These are phyloP conservation scores for Gonocerus acuteangulatus DNA, from an alignment of 2,888 invertebrate genomes.

Conservation along the genomic window DNA sequence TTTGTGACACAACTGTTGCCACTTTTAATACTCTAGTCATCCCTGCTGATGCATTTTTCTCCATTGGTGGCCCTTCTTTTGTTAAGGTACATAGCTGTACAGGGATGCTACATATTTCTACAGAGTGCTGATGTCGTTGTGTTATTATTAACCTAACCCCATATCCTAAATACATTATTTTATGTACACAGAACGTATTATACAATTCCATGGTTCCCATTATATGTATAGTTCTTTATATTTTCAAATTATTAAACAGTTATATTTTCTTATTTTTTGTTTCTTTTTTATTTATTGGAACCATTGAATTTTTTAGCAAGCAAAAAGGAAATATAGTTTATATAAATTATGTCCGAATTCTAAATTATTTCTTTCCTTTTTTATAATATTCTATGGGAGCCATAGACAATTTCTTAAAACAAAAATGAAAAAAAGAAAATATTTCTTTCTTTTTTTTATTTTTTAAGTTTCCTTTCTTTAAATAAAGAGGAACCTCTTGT, in stretches of 20 bases:
- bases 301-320: too few species aligned
- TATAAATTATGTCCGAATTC: not conserved
- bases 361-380: too few species aligned
- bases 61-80: not conserved
- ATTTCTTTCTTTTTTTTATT: not conserved
- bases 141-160: not conserved
- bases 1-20: too few species aligned
- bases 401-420: too few species aligned
- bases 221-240: not conserved
- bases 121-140: not conserved
- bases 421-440: too few species aligned
- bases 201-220: conserved; percentile 2
- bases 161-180: conserved; percentile 9
- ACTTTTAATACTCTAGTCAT: too few species aligned
- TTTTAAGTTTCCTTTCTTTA: not conserved
- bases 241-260: not conserved
- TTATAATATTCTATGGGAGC: too few species aligned
- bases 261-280: not conserved
- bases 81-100: not conserved
- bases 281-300: not conserved
- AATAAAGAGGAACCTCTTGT: not conserved
- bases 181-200: conserved; percentile 17
- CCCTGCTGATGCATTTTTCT: too few species aligned
- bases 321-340: not conserved
- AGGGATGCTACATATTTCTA: not conserved